Conservation (phyloP, 2,113 vertebrate species). For the Perca fluviatilis region DNA sequence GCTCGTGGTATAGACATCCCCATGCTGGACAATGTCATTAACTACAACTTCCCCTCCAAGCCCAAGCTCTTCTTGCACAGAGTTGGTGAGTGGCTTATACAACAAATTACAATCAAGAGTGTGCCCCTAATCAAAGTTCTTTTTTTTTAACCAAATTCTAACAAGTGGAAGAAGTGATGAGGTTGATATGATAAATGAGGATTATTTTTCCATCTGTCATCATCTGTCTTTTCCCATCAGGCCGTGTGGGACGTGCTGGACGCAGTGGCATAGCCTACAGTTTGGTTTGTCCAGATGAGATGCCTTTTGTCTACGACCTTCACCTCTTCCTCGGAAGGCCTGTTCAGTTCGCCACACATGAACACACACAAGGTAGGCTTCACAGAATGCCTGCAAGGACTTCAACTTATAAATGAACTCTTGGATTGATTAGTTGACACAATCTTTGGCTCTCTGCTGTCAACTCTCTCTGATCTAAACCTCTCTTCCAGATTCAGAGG, state of each 20-base stretch:
- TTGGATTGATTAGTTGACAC: not conserved
- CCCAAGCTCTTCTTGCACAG: conserved; percentile 97
- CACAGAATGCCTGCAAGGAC: not conserved
- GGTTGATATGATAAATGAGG: not conserved
- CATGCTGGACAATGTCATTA: conserved; percentile 96
- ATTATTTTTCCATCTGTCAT: not conserved
- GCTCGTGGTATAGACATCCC: conserved; percentile 98
- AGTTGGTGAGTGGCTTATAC: conserved; percentile 86
- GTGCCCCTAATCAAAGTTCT: not conserved
- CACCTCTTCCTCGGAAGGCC: conserved; percentile 93
- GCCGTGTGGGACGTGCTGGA: conserved; percentile 94
- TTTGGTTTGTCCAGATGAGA: conserved; percentile 91
- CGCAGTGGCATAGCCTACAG: conserved; percentile 92
- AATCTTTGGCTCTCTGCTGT: not conserved
- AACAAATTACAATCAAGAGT: not conserved
- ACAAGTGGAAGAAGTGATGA: not conserved
- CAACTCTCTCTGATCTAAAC: not conserved
- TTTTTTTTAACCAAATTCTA: not conserved
- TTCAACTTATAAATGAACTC: not conserved
- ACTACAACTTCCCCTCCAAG: conserved; percentile 97
- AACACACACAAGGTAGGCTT: conserved; percentile 82
- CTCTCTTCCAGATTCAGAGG: conserved; percentile 68
- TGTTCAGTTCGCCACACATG: conserved; percentile 81
- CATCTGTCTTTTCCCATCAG: conserved; percentile 73
- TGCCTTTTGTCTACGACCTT: conserved; percentile 92